Base-by-base conservation (phyloP, 2,888 invertebrate genomes). In the Octodonta nipae region DNA sequence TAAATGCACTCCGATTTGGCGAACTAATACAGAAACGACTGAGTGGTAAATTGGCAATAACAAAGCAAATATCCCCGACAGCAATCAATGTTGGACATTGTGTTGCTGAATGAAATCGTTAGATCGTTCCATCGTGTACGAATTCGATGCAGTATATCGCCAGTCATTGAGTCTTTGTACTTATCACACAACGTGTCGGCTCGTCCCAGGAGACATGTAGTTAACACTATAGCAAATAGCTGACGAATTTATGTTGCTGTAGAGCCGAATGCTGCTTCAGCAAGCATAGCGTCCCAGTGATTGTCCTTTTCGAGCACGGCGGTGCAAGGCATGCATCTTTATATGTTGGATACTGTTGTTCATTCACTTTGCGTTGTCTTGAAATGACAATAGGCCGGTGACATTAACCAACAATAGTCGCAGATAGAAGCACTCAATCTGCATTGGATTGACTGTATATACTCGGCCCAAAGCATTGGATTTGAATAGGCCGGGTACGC, bases 361-460 rank as follows among this genome's bases (percentile, higher is more conserved):
- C 56, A 50, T 61, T 41, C 25, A 62, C 52, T 36, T 55, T 59
- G 49, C 55, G 38, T 30, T 35, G 28, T 31, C 6, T 31, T 47
- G 41, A 26, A 37, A 43, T 5, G 54, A 56, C 26, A 56, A n/a
- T n/a, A n/a, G n/a, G 3, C 54, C 51, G 28, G 43, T 46, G 7
- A 57, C 49, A 35, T 49, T 42, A 8, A 45, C 37, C 31, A 55
- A 37, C 29, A 55, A 30, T 34, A 56, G 38, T 8, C 52, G 44
- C 32, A 56, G 16, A n/a, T n/a, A n/a, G n/a, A n/a, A n/a, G n/a
- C n/a, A n/a, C n/a, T n/a, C n/a, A n/a, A n/a, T 36, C 51, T 22
- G 51, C 50, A 45, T 50, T 42, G n/a, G n/a, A n/a, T n/a, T n/a
- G 15, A 54, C 51, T 28, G 49, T 45, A 32, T 50, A 54, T 2